Evolutionary conservation across 1,140 invertebrate species (phyloP).

Genomic region (Lepidurus arcticus): DNA sequence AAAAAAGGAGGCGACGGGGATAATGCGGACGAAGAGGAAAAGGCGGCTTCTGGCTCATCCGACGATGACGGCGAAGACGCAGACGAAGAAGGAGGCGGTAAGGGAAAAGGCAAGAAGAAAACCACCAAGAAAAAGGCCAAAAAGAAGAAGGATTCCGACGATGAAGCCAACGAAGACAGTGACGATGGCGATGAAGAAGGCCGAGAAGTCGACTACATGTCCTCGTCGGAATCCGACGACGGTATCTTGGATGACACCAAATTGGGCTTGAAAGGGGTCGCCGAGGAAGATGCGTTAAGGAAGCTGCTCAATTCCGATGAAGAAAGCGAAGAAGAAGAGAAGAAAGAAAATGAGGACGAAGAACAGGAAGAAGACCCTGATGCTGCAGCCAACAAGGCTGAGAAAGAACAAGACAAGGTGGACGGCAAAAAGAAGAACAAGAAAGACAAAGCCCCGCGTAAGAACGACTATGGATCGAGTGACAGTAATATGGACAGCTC

Average conservation of each 20-base stretch:
- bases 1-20: slow-evolving; percentile 24
- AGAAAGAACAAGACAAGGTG: slow-evolving; percentile 53
- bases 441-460: slow-evolving; percentile 36
- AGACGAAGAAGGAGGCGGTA: slow-evolving; percentile 59
- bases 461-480: slow-evolving; percentile 44
- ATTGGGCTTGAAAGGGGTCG: slow-evolving; percentile 63
- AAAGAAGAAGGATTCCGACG: slow-evolving; percentile 66
- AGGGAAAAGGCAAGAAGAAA: slow-evolving; percentile 56
- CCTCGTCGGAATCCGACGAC: slow-evolving; percentile 39
- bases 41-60: slow-evolving; percentile 73
- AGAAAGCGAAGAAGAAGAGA: slow-evolving; percentile 74
- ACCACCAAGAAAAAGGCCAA: slow-evolving; percentile 61
- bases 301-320: slow-evolving; percentile 85
- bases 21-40: slow-evolving; percentile 50
- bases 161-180: slow-evolving; percentile 88
- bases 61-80: slow-evolving; percentile 61
- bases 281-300: slow-evolving; percentile 80
- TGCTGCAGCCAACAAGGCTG: slow-evolving; percentile 53
- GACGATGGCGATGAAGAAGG: slow-evolving; percentile 95
- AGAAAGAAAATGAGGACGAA: slow-evolving; percentile 47
- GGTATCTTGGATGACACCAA: slow-evolving; percentile 64
- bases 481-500: slow-evolving; percentile 65
- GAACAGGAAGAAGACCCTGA: slow-evolving; percentile 50
- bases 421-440: slow-evolving; percentile 42
- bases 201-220: slow-evolving; percentile 62